Evolutionary conservation across 2,797 vertebrate genomes (phyloP), one percentile per base, ranked within the genome.

Genomic region (Atherinosoma microstoma): DNA sequence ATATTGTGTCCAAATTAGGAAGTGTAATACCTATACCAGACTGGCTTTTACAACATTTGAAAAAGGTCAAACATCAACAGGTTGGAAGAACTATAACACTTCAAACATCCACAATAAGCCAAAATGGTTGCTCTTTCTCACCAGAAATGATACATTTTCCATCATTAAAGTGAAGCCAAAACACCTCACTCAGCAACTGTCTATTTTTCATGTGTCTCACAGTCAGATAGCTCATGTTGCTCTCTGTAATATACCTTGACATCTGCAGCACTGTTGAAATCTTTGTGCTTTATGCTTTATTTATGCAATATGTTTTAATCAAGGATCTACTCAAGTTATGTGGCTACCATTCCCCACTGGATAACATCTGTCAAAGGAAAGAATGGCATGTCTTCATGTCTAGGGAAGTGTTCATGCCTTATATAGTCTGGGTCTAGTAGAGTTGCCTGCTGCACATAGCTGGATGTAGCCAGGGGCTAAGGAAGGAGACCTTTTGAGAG

Each of bases 301-400:
- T 87, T 73, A 67, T 54, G 61, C 71, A 81, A 81, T 74, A 66
- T 71, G 74, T 83, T 87, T 87, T 86, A 89, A 91, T 92, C 85
- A 92, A 81, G 73, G 72, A 81, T 81, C 74, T 87, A 58, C 76
- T 81, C 6, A 30, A 85, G 75, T 58, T 51, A 53, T 77, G 79
- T 63, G 64, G 79, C 83, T 73, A 84, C 80, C 78, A 79, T 88
- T 87, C 82, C 83, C 70, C 67, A 22, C 87, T 81, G 91, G 85
- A 92, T 90, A 87, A 82, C 86, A 90, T 90, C 89, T 90, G 91
- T 92, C 90, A 91, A 91, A 92, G 76, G 88, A 84, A 93, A 93
- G 92, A 93, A 93, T 91, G 88, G 91, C 91, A 91, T 87, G 88
- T 93, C 91, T 93, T 92, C 85, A 91, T 91, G 87, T 90, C 87